Conservation (phyloP, 2,113 vertebrate genomes). For the Lepidothrix coronata region DNA sequence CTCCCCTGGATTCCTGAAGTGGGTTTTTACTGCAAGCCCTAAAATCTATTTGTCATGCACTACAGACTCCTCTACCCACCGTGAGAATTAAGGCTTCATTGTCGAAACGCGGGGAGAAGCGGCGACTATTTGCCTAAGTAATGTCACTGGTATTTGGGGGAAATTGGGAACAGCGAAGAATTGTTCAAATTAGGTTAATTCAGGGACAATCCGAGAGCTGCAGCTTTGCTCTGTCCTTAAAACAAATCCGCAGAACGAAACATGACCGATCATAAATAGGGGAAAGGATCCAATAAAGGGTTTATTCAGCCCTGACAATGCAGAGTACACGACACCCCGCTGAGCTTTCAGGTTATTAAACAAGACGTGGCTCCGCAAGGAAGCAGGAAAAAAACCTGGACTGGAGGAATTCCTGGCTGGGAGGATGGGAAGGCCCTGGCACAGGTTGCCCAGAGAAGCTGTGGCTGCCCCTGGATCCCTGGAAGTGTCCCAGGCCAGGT, state of each 20-base stretch:
- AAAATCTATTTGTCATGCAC: constrained; percentile 52
- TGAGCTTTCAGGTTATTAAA: constrained; percentile 32
- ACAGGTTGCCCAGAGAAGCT: neutral
- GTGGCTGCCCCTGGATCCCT: neutral
- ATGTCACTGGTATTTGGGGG: constrained; percentile 9
- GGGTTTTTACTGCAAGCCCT: neutral
- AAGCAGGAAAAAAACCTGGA: neutral
- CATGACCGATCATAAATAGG: constrained; percentile 16
- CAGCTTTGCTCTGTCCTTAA: neutral
- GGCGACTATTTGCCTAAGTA: constrained; percentile 50
- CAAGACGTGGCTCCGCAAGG: neutral
- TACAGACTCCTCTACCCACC: constrained; percentile 12
- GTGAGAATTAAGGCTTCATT: constrained; percentile 52
- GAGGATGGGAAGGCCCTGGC: neutral
- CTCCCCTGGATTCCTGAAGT: neutral
- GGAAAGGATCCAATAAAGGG: constrained; percentile 1
- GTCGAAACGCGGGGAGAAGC: constrained; percentile 49
- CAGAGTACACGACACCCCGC: neutral
- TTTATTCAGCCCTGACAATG: constrained; percentile 5
- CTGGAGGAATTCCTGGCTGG: neutral
- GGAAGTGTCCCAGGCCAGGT: accelerated
- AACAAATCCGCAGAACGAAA: neutral
- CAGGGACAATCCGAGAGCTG: neutral
- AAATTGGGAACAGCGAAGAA: constrained; percentile 40
- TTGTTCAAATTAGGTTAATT: constrained; percentile 47